Base-by-base conservation (phyloP, 2,888 invertebrate genomes). In the Hipparchia sbordonii region DNA sequence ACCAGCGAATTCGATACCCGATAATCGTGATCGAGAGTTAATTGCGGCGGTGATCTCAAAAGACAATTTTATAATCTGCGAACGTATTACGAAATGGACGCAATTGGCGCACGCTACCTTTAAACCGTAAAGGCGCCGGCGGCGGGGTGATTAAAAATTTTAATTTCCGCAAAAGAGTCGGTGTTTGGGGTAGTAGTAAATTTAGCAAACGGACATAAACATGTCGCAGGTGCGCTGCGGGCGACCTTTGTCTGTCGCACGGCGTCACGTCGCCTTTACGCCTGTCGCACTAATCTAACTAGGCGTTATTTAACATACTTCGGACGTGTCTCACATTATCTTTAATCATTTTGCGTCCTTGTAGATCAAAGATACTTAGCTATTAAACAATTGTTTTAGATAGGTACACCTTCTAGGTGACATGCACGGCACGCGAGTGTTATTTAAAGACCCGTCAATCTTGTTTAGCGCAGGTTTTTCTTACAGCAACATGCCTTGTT, bases 131-230 rank as follows among this genome's bases (percentile, higher is more conserved):
- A 85, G 86, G 84, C 86, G 87, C 89, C 88, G 89, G 85, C 88
- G 89, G 23, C 83, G 75, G 74, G 82, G 85, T 84, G 84, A 88
- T 91, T 88, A 89, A 90, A 89, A 87, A 84, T 84, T 81, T 87
- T 88, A 90, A 90, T 87, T 89, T 89, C 87, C 72, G 71, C 84
- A 82, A 75, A 72, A 69, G 84, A 82, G 83, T 77, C 74, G 76
- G 78, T 77, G 79, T 81, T 78, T 77, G 71, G 77, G 78, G 72
- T 78, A 83, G 84, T 78, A 86, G 89, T 91, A 90, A 91, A 91
- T 92, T 91, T 89, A 85, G 88, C 87, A 85, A 84, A 82, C 81
- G 83, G 82, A 80, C 90, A 91, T 92, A 91, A 92, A 92, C 84
- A 89, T 90, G 90, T 91, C 90, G 82, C 87, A 85, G 86, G 87